Percentiles rank a stretch among this genome's conserved stretches.
These are phyloP conservation scores for Sympetrum striolatum DNA, from an alignment of 2,888 invertebrate species.

Conservation along the genomic window DNA sequence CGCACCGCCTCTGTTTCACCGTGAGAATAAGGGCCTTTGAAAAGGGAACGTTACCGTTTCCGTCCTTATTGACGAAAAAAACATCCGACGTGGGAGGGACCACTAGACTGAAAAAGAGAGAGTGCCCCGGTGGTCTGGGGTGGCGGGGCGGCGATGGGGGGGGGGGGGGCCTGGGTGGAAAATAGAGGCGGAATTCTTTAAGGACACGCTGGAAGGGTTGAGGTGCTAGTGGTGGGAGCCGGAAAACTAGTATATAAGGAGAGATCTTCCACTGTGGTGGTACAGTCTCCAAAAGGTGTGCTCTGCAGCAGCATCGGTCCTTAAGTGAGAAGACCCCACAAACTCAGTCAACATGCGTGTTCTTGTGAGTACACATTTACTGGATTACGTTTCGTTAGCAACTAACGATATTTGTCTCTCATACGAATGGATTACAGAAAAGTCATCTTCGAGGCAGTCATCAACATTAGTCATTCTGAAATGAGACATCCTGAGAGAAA, in stretches of 20 bases:
- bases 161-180: neutral
- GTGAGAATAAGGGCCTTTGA: neutral
- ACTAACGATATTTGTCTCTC: no score
- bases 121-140: neutral
- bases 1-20: no score
- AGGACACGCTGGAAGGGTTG: slow-evolving; percentile 25
- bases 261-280: neutral
- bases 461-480: no score
- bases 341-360: neutral
- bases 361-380: neutral
- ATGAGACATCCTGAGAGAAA: no score
- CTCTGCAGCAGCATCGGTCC: neutral
- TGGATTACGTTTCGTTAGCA: no score
- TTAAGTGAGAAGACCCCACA: neutral
- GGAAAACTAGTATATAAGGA: neutral
- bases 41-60: neutral
- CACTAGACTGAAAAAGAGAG: neutral
- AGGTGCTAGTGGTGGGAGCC: neutral
- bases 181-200: slow-evolving; percentile 4
- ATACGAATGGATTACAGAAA: no score
- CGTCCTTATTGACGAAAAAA: neutral
- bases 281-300: slow-evolving; percentile 14
- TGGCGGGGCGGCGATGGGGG: neutral
- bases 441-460: no score
- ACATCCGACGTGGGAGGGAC: neutral